Percentiles rank a stretch among this genome's conserved stretches.
Conservation (phyloP, 2,888 invertebrate species). For the Cerceris ruficornis region DNA sequence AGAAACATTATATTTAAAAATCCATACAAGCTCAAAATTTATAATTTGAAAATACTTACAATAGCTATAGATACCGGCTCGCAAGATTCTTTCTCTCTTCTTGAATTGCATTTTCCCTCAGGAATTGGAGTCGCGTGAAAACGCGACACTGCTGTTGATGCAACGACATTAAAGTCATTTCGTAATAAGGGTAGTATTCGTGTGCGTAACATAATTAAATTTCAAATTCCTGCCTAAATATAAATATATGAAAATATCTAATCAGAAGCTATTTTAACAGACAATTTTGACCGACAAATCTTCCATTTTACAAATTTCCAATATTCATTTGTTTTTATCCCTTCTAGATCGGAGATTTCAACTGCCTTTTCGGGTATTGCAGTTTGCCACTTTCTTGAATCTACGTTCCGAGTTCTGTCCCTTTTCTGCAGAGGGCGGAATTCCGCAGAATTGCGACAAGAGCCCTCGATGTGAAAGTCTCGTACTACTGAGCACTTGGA, state of each 20-base stretch:
- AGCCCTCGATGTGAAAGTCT: constrained; percentile 21
- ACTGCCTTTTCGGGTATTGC: not conserved
- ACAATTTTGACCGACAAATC: constrained; percentile 26
- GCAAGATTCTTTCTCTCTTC: not conserved
- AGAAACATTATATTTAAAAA: too few species aligned
- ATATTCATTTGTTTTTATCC: constrained; percentile 27
- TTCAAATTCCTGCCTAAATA: not conserved
- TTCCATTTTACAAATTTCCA: constrained; percentile 11
- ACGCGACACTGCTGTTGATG: not conserved
- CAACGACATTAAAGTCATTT: constrained; percentile 12
- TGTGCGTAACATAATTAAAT: constrained; percentile 34
- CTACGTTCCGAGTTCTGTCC: constrained; percentile 15
- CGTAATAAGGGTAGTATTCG: constrained; percentile 5
- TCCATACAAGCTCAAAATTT: not conserved
- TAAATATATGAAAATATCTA: not conserved
- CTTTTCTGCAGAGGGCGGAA: constrained; percentile 42
- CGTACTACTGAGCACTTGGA: constrained; percentile 9
- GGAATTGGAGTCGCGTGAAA: constrained; percentile 34
- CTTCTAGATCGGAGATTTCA: not conserved
- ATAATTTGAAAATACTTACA: constrained; percentile 42
- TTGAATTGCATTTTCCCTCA: constrained; percentile 1
- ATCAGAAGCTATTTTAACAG: constrained; percentile 4
- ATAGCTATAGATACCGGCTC: constrained; percentile 43
- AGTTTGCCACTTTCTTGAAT: not conserved
- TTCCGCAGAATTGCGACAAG: constrained; percentile 32